Conservation (phyloP, 2,113 vertebrate genomes). For the Martes martes region DNA sequence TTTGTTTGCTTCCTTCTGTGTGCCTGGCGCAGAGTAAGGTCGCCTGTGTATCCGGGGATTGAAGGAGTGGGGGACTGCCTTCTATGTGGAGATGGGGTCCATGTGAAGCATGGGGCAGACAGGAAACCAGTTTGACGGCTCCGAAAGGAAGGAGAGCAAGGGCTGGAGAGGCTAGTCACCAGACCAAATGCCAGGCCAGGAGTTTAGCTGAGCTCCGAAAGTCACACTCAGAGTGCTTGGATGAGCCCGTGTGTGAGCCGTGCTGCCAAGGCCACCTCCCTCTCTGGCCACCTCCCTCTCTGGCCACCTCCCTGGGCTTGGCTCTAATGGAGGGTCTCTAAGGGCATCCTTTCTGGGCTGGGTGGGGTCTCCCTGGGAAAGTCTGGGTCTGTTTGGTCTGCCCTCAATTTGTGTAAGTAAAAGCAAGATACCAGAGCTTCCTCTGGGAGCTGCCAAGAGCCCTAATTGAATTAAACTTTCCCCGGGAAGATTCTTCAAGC, state of each 20-base stretch:
- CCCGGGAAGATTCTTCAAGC: slow-evolving; percentile 50
- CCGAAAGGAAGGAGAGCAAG: background rate
- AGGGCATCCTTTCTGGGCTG: background rate
- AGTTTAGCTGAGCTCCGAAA: background rate
- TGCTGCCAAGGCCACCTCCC: rapidly evolving
- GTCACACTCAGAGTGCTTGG: background rate
- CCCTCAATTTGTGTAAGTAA: slow-evolving; percentile 54
- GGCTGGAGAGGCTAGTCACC: background rate
- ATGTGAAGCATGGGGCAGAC: background rate
- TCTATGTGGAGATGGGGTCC: background rate
- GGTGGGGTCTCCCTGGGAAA: slow-evolving; percentile 20
- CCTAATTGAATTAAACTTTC: slow-evolving; percentile 67
- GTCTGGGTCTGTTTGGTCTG: slow-evolving; percentile 31
- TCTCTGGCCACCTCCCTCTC: no score
- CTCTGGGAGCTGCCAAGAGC: slow-evolving; percentile 39
- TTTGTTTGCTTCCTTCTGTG: background rate
- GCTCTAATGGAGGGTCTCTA: background rate
- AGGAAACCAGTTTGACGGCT: slow-evolving; percentile 6
- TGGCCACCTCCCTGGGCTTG: no score
- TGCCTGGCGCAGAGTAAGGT: background rate
- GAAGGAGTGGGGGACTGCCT: background rate
- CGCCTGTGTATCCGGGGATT: background rate
- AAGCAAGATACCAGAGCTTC: slow-evolving; percentile 49
- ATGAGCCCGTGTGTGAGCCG: background rate
- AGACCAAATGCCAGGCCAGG: background rate